Evolutionary conservation across 2,113 vertebrate species (phyloP), one percentile per base, ranked within the genome.

Genomic region (Xenopus laevis): DNA sequence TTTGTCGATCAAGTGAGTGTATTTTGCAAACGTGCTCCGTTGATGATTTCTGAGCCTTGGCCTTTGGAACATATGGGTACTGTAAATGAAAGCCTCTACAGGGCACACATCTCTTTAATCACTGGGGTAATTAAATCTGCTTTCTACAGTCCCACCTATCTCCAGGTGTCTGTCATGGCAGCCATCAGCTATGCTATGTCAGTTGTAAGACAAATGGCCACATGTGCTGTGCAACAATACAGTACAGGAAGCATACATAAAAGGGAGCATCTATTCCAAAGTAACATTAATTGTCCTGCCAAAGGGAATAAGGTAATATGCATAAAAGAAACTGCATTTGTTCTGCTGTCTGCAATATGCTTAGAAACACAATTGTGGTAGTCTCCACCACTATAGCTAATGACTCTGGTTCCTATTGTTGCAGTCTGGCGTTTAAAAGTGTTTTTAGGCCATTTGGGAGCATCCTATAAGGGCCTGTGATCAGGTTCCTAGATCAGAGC

Each of bases 171-270:
- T 58, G 74, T 64, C 74, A 70, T 55, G 67, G 74, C 66, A 77
- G 30, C 30, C 74, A 64, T 77, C 50, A 33, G 58, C 69, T 68
- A 67, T 69, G 59, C 15, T 67, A 45, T 77, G 74, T 77, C 74
- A 77, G 60, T 70, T 64, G 60, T 62, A 70, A 77, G 74, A 77
- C 74, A 77, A 59, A 77, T 77, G 74, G 60, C 40, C 58, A 69
- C 66, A 77, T 61, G 57, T 63, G 67, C 66, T 13, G 57, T 21
- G 64, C 65, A 60, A 16, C 30, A 60, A 70, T 70, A 68, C 50
- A 61, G 47, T 57, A 67, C 65, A 75, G 73, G 65, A 75, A 68
- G 65, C 65, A 45, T 21, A 55, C 18, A 18, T 44, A 67, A 74
- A 60, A 52, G 57, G 63, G 74, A 30, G 67, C 44, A 63, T 55